A percentile compares a stretch with the other conserved stretches of the same genome.
These are phyloP conservation scores for Knipowitschia caucasica DNA, from an alignment of 2,797 vertebrate genomes.

Conservation along the genomic window DNA sequence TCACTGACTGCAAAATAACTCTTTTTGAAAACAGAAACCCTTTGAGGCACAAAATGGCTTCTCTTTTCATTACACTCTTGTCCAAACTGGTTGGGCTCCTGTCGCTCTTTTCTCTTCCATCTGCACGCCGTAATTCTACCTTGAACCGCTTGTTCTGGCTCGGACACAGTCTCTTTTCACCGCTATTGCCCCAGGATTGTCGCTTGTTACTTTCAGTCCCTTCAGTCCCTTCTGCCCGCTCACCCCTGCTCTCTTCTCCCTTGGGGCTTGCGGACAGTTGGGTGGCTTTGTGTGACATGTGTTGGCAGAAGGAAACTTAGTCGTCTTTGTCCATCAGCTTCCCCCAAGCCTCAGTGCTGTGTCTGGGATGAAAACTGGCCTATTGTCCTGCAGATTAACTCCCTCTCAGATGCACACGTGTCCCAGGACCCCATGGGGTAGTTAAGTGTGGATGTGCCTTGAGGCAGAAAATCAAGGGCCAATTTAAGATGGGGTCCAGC, in stretches of 20 bases:
- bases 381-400: constrained; percentile 73
- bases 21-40: constrained; percentile 12
- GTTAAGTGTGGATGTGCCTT: constrained; percentile 74
- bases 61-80: constrained; percentile 19
- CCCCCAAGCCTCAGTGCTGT: constrained; percentile 59
- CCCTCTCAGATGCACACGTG: constrained; percentile 26
- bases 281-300: constrained; percentile 69
- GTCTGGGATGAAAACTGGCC: constrained; percentile 51
- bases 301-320: constrained; percentile 41
- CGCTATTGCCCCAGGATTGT: constrained; percentile 33
- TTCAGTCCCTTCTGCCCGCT: constrained; percentile 19
- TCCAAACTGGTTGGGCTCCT: constrained; percentile 15
- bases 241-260: constrained; percentile 28
- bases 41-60: constrained; percentile 6
- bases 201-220: constrained; percentile 20
- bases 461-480: constrained; percentile 75
- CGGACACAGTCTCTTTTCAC: constrained; percentile 20
- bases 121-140: constrained; percentile 51
- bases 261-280: constrained; percentile 55
- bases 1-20: neutral
- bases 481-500: constrained; percentile 61
- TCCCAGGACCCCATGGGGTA: constrained; percentile 60
- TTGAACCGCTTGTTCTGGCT: constrained; percentile 23
- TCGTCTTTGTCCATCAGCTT: constrained; percentile 57
- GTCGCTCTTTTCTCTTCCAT: constrained; percentile 47